phyloP scores from a whole-genome alignment of 2,113 vertebrate genomes.

The Phalacrocorax aristotelis region DNA sequence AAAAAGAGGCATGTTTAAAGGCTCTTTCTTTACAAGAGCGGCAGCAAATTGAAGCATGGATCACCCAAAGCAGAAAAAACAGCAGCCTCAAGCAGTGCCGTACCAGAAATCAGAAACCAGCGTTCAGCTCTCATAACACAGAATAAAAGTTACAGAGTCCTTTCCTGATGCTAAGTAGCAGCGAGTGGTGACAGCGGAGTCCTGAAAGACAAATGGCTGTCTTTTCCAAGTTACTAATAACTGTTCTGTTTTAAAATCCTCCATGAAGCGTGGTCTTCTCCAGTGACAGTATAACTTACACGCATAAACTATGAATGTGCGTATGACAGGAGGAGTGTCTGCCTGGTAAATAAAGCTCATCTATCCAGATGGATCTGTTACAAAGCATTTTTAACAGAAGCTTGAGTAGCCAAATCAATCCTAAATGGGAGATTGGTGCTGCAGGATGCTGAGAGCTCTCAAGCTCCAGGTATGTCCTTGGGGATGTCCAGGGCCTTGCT shows the following conservation, averaged over 20 bases:
- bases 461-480: neutral
- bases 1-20: neutral
- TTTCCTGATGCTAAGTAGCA: neutral
- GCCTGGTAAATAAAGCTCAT: neutral
- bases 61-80: neutral
- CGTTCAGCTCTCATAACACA: neutral
- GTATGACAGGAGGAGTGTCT: fast-evolving
- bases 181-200: neutral
- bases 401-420: neutral
- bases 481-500: neutral
- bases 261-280: neutral
- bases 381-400: neutral
- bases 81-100: neutral
- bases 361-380: neutral
- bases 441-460: neutral
- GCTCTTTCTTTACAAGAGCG: neutral
- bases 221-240: neutral
- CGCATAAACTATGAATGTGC: neutral
- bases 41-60: neutral
- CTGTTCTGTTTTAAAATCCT: neutral
- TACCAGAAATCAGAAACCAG: neutral
- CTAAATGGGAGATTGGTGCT: fast-evolving
- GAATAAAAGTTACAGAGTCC: neutral
- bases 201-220: neutral
- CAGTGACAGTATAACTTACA: neutral